These are phyloP conservation scores for Euplexia lucipara DNA, from an alignment of 2,888 invertebrate species.

Conservation along the genomic window DNA sequence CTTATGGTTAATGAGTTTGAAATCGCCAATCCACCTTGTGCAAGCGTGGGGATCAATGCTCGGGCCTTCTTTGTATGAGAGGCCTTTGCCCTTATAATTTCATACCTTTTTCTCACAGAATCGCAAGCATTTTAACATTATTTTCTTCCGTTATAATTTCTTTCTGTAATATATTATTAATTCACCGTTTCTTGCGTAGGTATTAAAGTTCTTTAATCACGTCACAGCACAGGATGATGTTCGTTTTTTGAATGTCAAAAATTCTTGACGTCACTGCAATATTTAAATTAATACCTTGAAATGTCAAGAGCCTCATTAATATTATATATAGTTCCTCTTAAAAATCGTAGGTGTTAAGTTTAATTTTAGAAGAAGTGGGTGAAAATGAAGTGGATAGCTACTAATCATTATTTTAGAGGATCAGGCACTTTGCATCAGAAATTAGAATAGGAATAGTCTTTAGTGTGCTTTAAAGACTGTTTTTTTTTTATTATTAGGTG, in stretches of 20 bases:
- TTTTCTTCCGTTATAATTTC: no score
- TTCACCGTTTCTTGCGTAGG: not conserved
- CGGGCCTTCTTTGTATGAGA: no score
- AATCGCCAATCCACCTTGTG: no score
- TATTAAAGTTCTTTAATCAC: not conserved
- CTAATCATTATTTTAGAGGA: not conserved
- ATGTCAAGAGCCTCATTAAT: constrained; percentile 7
- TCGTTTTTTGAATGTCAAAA: constrained; percentile 9
- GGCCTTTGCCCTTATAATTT: no score
- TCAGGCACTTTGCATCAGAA: not conserved
- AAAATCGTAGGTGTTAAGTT: constrained; percentile 10
- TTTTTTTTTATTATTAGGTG: no score
- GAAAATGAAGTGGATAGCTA: constrained; percentile 6
- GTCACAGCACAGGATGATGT: not conserved
- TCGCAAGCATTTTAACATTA: no score
- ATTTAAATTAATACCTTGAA: constrained; percentile 17
- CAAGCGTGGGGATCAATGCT: no score
- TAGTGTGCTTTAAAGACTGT: no score
- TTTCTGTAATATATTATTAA: no score
- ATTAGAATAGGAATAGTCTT: not conserved
- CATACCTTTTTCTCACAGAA: no score
- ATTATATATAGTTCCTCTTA: not conserved
- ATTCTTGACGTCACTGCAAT: not conserved
- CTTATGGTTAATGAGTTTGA: no score
- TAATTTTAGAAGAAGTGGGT: not conserved